phyloP scores from a whole-genome alignment of 2,113 vertebrate species.

The Telmatochromis sp. region DNA sequence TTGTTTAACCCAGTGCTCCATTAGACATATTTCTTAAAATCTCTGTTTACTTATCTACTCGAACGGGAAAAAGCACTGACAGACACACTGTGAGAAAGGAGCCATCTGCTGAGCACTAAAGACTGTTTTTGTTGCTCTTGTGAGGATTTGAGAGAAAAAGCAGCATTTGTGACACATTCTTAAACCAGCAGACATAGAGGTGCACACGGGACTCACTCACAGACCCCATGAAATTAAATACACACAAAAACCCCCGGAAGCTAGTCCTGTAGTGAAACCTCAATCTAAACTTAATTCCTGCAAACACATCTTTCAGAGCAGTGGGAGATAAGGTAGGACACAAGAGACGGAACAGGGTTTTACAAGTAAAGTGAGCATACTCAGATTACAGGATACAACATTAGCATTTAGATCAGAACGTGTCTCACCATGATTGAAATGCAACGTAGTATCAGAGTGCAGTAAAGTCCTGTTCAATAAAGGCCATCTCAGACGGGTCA shows the following conservation, averaged over 20 bases:
- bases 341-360: conserved; percentile 6
- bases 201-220: neutral
- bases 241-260: neutral
- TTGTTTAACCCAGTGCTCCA: neutral
- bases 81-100: neutral
- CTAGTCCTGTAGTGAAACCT: neutral
- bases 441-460: conserved; percentile 10
- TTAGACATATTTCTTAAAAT: neutral
- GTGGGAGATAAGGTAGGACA: conserved; percentile 26
- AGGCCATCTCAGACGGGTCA: conserved; percentile 1
- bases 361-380: conserved; percentile 38
- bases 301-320: conserved; percentile 25
- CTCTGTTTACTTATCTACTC: neutral
- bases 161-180: conserved; percentile 8
- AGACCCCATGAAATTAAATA: neutral
- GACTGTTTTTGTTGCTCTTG: neutral
- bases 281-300: conserved; percentile 33
- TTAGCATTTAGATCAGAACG: conserved; percentile 61
- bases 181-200: neutral
- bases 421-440: conserved; percentile 22
- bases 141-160: conserved; percentile 13
- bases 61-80: neutral
- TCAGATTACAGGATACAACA: conserved; percentile 17
- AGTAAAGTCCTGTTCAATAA: conserved; percentile 40
- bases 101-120: neutral